Conservation (phyloP, 1,140 invertebrate genomes). For the Caenorhabditis latens region DNA sequence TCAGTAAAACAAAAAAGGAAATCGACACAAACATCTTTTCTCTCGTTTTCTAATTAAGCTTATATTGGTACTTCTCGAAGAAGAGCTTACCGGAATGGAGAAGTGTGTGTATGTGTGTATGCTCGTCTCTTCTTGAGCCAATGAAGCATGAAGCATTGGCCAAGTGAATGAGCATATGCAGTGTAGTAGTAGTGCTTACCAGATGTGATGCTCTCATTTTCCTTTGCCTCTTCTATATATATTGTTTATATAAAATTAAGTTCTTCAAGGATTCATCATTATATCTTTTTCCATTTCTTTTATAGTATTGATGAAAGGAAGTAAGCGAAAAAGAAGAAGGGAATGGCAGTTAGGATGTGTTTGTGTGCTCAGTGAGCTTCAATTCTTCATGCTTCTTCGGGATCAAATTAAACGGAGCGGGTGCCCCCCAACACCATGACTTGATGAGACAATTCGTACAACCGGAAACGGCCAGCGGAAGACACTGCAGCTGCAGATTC, state of each 20-base stretch:
- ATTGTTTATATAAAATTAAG: constrained; percentile 19
- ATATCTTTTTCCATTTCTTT: too few relatives aligned
- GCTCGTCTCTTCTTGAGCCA: constrained; percentile 3
- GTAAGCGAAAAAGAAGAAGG: too few relatives aligned
- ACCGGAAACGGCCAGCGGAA: constrained; percentile 42
- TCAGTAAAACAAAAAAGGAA: background rate
- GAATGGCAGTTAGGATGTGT: too few relatives aligned
- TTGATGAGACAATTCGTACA: constrained; percentile 53
- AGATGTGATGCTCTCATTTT: background rate
- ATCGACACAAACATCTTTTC: background rate
- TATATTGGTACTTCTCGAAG: background rate
- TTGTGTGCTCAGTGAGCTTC: too few relatives aligned
- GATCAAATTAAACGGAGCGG: constrained; percentile 30
- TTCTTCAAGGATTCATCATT: background rate
- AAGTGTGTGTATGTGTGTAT: background rate
- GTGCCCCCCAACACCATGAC: constrained; percentile 29
- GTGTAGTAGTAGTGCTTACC: background rate
- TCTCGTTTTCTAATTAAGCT: background rate
- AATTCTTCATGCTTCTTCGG: background rate
- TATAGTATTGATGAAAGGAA: too few relatives aligned
- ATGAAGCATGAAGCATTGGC: background rate
- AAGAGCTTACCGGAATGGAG: background rate
- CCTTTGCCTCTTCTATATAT: background rate
- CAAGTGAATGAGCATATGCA: background rate
- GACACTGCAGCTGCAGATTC: constrained; percentile 24